Evolutionary conservation across 2,113 vertebrate species (phyloP), one percentile per base, ranked within the genome.

Genomic region (Pithys albifrons): DNA sequence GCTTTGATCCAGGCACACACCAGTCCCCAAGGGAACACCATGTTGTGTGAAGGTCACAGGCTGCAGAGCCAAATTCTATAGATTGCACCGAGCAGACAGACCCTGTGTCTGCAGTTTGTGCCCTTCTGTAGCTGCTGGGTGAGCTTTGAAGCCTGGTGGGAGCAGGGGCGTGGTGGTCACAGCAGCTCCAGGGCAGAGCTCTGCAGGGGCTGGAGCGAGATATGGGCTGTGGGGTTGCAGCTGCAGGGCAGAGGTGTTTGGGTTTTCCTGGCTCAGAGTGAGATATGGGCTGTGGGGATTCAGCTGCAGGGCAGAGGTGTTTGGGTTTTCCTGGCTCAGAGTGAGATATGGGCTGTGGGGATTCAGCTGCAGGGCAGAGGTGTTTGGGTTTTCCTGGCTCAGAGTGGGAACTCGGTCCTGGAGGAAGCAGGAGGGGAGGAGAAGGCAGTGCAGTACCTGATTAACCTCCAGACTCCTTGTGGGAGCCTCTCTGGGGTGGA

Each of bases 1-100:
- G 87, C 90, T 94, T 93, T 93, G 93, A 86, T 93, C 88, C 39
- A n/a, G 69, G 51, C 91, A 70, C 85, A 76, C 74, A 61, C 43
- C 74, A 64, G 74, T 73, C 90, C 91, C 75, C 75, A 70, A 12
- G 67, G 88, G 75, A 90, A n/a, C 1, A 1, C 64, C 46, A 10
- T 27, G 25, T 78, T 51, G 81, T 58, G 51, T 67, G 52, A 19
- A 80, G 90, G 80, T 94, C 78, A 70, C 46, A 58, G 86, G 59
- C 88, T 85, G 64, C 33, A 94, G 69, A 88, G 64, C 58, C 70
- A 19, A 79, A 83, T 70, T 59, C 70, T 91, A 5, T 69, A 66
- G 88, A 86, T 93, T 77, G 79, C 85, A 74, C 10, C 0, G 0
- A 62, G 62, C 90, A 91, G 64, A 83, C 75, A 85, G 85, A 54